Base-by-base conservation (phyloP, 2,797 vertebrate species). In the Enteromius trimaculatus region DNA sequence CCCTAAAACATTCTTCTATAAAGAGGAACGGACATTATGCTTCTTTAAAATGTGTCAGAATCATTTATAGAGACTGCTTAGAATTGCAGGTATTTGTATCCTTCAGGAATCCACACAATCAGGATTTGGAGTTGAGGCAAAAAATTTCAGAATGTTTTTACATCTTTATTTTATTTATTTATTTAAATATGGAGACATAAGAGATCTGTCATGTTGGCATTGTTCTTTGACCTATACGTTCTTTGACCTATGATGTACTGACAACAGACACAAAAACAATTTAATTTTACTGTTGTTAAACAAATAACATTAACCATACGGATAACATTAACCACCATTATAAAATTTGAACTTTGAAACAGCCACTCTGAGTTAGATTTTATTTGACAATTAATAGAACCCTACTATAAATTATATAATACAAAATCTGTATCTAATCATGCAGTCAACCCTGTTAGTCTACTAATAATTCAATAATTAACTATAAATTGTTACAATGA, bases 1-100 rank as follows among this genome's bases (percentile, higher is more conserved):
- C 85, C 83, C 82, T 80, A 55, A 70, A 74, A 79, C 44, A 76
- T 26, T 11, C 81, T 84, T 71, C 88, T 44, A 21, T n/a, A 10
- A 21, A 44, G 34, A 70, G 42, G 51, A 70, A 58, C 29, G 34
- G 16, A 37, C 31, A 69, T 58, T 4, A 47, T 62, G 37, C 39
- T 14, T 60, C 19, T n/a, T 29, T 77, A 19, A 42, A 31, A 31
- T 31, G 6, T 64, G 29, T 64, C 62, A 64, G 14, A 31, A 42
- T 80, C 14, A 70, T 17, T 70, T n/a, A 19, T 75, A 53, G n/a
- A 42, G 21, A 11, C n/a, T 1, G 2, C 44, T 60, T 1, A 26
- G 31, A 7, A 44, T 44, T 26, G 10, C 34, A 23, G 26, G 26
- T 16, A 42, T 7, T 44, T 29, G 14, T 71, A 16, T 29, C 16